Percentiles rank a stretch among this genome's conserved stretches.
Evolutionary conservation across 2,888 invertebrate genomes (phyloP).

Genomic region (Apamea crenata): DNA sequence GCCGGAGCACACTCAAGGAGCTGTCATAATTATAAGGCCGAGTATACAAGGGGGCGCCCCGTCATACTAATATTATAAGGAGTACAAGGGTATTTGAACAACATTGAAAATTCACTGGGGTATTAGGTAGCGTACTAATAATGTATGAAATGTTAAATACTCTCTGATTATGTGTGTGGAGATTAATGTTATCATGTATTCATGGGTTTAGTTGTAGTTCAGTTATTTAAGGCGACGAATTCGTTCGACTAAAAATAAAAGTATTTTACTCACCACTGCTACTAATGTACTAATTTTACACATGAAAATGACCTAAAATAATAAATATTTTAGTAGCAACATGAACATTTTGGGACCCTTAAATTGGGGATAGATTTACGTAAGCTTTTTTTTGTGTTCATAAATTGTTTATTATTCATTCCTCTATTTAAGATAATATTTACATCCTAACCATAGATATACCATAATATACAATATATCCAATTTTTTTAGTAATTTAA

Average conservation of each 20-base stretch:
- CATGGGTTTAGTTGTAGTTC: background rate
- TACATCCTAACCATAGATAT: too few relatives aligned
- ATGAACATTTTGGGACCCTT: too few relatives aligned
- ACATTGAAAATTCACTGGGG: constrained; percentile 60
- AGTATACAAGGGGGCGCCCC: constrained; percentile 46
- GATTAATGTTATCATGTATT: constrained; percentile 15
- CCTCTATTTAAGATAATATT: too few relatives aligned
- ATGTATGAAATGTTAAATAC: constrained; percentile 46
- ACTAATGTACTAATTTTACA: too few relatives aligned
- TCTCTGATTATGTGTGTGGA: constrained; percentile 18
- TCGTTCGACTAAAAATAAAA: background rate
- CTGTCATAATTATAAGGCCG: constrained; percentile 49
- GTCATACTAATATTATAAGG: constrained; percentile 27
- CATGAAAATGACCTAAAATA: too few relatives aligned
- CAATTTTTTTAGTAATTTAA: too few relatives aligned
- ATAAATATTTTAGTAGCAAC: too few relatives aligned
- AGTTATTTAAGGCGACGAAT: background rate
- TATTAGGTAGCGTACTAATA: constrained; percentile 47
- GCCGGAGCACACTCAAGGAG: constrained; percentile 48
- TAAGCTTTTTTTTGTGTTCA: too few relatives aligned
- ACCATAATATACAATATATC: too few relatives aligned
- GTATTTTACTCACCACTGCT: background rate
- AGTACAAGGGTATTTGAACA: constrained; percentile 37
- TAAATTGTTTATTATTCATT: too few relatives aligned
- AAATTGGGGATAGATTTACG: too few relatives aligned